phyloP scores from a whole-genome alignment of 92 coral and sea anemone genomes.

The Paramuricea clavata region DNA sequence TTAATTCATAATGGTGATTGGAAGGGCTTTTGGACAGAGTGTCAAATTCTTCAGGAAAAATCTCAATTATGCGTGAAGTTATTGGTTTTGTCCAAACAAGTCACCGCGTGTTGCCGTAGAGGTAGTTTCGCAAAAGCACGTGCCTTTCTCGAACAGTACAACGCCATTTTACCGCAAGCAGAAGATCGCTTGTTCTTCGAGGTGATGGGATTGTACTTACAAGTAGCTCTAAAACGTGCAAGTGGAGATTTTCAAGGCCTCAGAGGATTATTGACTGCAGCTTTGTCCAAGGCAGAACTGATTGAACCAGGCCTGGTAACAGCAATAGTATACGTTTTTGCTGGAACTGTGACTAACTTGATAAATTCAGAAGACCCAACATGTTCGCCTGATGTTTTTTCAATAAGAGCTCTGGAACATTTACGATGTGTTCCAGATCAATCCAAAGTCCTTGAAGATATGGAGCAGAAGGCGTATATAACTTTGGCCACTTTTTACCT shows the following conservation, averaged over 20 bases:
- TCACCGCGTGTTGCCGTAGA: conserved; percentile 13
- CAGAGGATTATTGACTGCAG: conserved; percentile 6
- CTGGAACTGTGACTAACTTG: conserved; percentile 24
- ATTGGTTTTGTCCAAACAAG: conserved; percentile 20
- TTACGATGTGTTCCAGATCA: not conserved
- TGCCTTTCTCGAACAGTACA: not conserved
- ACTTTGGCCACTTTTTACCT: not conserved
- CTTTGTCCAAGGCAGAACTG: conserved; percentile 22
- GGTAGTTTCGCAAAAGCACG: conserved; percentile 22
- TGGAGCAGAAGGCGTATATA: conserved; percentile 19
- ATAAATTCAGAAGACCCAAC: not conserved
- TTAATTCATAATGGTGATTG: not conserved
- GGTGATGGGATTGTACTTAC: conserved; percentile 14
- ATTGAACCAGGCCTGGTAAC: conserved; percentile 52
- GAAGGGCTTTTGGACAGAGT: not conserved
- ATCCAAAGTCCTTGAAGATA: not conserved
- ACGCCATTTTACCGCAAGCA: not conserved
- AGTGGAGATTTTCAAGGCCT: conserved; percentile 17
- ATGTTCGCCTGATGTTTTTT: not conserved
- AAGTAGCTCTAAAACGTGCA: conserved; percentile 49
- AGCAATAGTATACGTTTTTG: conserved; percentile 34
- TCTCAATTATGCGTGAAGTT: not conserved
- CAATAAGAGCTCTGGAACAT: not conserved
- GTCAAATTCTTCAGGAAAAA: not conserved
- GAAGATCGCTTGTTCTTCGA: conserved; percentile 38